These are phyloP conservation scores for Sebastes matsubarae DNA, from an alignment of 2,797 vertebrate species.

Conservation along the genomic window DNA sequence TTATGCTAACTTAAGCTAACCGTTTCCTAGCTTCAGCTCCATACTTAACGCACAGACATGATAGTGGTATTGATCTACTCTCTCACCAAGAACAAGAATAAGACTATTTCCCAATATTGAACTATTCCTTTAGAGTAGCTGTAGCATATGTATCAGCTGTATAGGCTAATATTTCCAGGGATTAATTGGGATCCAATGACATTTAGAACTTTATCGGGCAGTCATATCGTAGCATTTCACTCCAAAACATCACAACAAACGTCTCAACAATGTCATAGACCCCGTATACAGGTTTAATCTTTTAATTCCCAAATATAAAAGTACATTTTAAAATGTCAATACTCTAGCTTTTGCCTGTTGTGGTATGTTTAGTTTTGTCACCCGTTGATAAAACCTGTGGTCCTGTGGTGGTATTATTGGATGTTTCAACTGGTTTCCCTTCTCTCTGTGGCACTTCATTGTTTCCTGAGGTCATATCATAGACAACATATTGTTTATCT, in stretches of 20 bases:
- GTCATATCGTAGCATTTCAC: background rate
- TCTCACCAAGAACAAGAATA: background rate
- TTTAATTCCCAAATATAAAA: background rate
- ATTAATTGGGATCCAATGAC: background rate
- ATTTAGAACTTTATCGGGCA: background rate
- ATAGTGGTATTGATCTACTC: background rate
- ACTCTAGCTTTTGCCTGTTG: background rate
- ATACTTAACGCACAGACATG: background rate
- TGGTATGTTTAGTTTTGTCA: background rate
- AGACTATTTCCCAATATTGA: background rate
- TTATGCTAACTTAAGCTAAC: background rate
- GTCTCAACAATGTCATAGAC: background rate
- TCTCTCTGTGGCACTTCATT: background rate
- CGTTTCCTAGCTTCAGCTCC: background rate
- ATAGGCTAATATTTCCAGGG: background rate
- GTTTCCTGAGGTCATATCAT: conserved; percentile 28
- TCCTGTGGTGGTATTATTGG: background rate
- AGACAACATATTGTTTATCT: background rate
- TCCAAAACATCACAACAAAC: background rate
- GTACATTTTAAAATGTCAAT: background rate
- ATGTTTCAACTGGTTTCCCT: background rate
- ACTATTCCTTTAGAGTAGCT: background rate
- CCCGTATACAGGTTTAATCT: background rate
- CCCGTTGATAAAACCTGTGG: background rate
- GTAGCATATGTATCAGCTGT: background rate